Evolutionary conservation across 2,797 vertebrate species (phyloP).

Genomic region (Salmo trutta): DNA sequence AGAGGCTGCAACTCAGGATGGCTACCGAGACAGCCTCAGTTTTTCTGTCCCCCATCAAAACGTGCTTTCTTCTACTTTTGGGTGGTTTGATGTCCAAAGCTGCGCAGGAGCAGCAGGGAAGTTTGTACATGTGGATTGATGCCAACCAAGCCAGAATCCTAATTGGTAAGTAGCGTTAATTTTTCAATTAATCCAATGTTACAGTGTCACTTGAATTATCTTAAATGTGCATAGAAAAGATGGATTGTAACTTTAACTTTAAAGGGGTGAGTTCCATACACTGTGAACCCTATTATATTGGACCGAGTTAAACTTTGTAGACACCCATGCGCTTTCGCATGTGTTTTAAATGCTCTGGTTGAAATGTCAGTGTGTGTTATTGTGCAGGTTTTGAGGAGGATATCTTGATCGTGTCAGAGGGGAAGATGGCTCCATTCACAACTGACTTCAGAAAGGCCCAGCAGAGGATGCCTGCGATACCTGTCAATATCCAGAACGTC

Average conservation of each 20-base stretch:
- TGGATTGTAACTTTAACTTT: background rate
- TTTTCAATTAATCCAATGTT: conserved; percentile 9
- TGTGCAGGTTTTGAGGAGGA: conserved; percentile 87
- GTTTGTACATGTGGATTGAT: conserved; percentile 88
- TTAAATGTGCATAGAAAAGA: background rate
- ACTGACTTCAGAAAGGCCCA: conserved; percentile 90
- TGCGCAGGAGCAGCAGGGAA: conserved; percentile 69
- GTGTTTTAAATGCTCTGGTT: background rate
- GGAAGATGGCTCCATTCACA: conserved; percentile 90
- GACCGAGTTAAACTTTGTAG: background rate
- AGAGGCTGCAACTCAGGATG: conserved; percentile 38
- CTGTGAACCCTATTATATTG: background rate
- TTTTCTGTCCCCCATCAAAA: conserved; percentile 55
- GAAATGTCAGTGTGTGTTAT: background rate
- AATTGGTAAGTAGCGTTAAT: conserved; percentile 74
- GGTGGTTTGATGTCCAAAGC: conserved; percentile 66
- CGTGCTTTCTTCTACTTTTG: conserved; percentile 73
- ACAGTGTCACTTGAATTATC: background rate
- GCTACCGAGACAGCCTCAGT: conserved; percentile 48
- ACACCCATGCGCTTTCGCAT: background rate
- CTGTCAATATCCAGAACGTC: conserved; percentile 83
- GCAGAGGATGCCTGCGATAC: conserved; percentile 88
- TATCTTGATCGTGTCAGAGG: conserved; percentile 87
- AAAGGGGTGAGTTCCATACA: background rate
- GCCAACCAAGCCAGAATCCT: conserved; percentile 81